Evolutionary conservation across 2,888 invertebrate genomes (phyloP), one percentile per base, ranked within the genome.

Genomic region (Electrophaes corylata): DNA sequence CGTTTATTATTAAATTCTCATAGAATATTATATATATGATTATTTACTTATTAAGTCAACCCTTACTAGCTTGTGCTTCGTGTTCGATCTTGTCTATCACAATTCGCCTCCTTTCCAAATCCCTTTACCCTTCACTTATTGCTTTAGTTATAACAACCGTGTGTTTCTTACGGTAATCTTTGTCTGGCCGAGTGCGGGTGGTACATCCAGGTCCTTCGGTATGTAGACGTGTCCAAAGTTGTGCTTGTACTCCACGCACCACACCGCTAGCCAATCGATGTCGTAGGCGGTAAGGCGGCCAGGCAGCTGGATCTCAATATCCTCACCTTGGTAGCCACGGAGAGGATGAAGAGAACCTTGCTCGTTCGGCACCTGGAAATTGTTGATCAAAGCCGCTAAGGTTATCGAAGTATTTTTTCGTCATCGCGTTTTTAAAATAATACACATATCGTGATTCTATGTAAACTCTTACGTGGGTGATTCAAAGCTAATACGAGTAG

Each of bases 201-300:
- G 98, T 12, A 98, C 97, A 70, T 98, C 97, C 71, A 98, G 85
- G 72, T 97, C 96, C 78, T 95, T 96, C 0, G 98, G 98, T 50
- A 98, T 95, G 75, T 93, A 92, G 0, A 98, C 97, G 76, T 98
- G 97, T 0, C 98, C 98, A 79, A 98, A 98, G 89, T 98, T 97
- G 77, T 98, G 97, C 4, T 95, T 88, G 85, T 96, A 96, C 75
- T 95, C 95, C n/a, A 97, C 96, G 77, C 98, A 98, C 97, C 97
- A 98, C 0, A 98, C 95, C 0, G 97, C 94, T 26, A 98, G 92
- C 97, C 97, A 98, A 85, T 98, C 97, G 70, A 98, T 96, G 83
- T 97, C 97, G 86, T 97, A 96, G 0, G 97, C 96, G 0, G 97
- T 97, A 66, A 97, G 84, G 71, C 95, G 94, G 45, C 95, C 96